Conservation (phyloP, 1,140 invertebrate genomes). For the Pomacea maculata region DNA sequence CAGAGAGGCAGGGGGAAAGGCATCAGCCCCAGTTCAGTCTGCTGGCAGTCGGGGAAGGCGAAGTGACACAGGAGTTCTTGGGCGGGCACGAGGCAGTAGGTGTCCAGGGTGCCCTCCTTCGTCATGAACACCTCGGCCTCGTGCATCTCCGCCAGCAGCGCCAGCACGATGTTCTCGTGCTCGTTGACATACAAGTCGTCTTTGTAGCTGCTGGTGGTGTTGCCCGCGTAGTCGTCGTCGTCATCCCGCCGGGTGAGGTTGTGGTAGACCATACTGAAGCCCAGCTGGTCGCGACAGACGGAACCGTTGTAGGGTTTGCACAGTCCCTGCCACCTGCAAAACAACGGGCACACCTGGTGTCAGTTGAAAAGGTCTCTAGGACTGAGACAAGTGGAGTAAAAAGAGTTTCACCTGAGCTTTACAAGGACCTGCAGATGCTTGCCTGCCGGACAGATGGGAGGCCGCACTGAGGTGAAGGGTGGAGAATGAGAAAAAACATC, state of each 20-base stretch:
- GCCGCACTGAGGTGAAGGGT: too few species aligned
- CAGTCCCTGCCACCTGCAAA: conserved; percentile 68
- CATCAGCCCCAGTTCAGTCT: conserved; percentile 66
- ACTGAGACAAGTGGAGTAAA: background rate
- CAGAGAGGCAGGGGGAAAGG: conserved; percentile 48
- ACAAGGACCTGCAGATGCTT: background rate
- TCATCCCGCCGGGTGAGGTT: conserved; percentile 41
- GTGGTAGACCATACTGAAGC: conserved; percentile 36
- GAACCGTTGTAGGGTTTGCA: conserved; percentile 90
- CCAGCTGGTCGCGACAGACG: conserved; percentile 83
- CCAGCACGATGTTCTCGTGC: conserved; percentile 29
- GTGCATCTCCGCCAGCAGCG: conserved; percentile 31
- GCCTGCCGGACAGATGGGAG: too few species aligned
- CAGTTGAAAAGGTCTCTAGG: too few species aligned
- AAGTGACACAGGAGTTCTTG: conserved; percentile 89
- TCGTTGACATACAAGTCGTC: conserved; percentile 41
- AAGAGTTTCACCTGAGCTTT: conserved; percentile 1
- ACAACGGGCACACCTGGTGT: too few species aligned
- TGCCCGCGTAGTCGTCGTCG: conserved; percentile 54
- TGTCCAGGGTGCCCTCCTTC: conserved; percentile 72
- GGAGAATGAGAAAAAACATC: too few species aligned
- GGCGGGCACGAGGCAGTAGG: conserved; percentile 85
- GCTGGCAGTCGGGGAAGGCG: conserved; percentile 87
- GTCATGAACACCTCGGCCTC: conserved; percentile 21
- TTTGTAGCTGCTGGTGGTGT: conserved; percentile 69